These are phyloP conservation scores for Diplazon laetatorius DNA, from an alignment of 2,888 invertebrate species.

Conservation along the genomic window DNA sequence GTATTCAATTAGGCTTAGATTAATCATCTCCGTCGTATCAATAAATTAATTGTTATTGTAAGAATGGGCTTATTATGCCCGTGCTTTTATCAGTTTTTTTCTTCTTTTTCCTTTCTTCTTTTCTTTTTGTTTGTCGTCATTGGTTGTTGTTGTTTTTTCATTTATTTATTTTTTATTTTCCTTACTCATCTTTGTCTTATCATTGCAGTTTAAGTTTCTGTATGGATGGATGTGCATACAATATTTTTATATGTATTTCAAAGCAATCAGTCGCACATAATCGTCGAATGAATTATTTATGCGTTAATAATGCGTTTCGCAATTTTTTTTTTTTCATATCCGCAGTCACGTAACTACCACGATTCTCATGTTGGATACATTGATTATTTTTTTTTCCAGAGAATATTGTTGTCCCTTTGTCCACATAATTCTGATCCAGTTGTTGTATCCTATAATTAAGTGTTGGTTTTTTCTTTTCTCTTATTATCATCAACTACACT, in stretches of 20 bases:
- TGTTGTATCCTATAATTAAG: conserved; percentile 60
- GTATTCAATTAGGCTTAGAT: conserved; percentile 72
- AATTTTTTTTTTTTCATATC: conserved; percentile 50
- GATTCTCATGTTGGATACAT: conserved; percentile 42
- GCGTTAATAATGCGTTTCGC: conserved; percentile 58
- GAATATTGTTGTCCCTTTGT: conserved; percentile 2
- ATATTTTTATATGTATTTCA: conserved; percentile 65
- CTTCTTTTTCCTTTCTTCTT: conserved; percentile 41
- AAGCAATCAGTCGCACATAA: conserved; percentile 64
- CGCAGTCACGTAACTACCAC: conserved; percentile 47
- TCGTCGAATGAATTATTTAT: conserved; percentile 60
- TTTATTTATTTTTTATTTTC: conserved; percentile 15
- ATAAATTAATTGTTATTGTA: conserved; percentile 66
- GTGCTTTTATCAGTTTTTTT: conserved; percentile 60
- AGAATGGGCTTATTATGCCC: conserved; percentile 64
- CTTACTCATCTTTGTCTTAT: conserved; percentile 53
- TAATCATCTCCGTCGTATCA: conserved; percentile 67
- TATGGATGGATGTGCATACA: conserved; percentile 68
- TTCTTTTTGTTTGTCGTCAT: too few species aligned
- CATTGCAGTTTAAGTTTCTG: conserved; percentile 60
- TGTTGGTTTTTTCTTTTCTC: conserved; percentile 30
- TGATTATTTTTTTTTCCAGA: conserved; percentile 21
- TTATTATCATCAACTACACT: conserved; percentile 63
- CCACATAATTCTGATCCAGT: conserved; percentile 37
- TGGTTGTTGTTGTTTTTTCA: conserved; percentile 35